Evolutionary conservation across 2,113 vertebrate species (phyloP), one percentile per base, ranked within the genome.

Genomic region (Gnathonemus echidnorhynchus): DNA sequence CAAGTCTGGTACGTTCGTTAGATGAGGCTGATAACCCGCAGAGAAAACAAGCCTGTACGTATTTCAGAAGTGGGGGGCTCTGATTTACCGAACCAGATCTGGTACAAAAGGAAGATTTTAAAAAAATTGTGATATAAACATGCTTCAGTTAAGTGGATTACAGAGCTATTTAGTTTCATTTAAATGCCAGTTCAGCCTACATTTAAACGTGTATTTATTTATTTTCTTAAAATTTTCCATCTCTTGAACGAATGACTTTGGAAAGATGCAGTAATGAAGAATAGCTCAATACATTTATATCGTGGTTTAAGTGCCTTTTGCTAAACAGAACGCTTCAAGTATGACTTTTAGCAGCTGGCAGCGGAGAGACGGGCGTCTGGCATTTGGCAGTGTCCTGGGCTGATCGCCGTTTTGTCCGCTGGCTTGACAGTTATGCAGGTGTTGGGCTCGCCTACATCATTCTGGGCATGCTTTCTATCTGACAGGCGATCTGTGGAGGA

Each of bases 271-370:
- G 21, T 24, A 86, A 87, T 85, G 86, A 89, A 52, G 83, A 15
- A 13, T 21, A 85, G 80, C 11, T 27, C 88, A 52, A 35, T 88
- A 50, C 77, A 86, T 91, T 91, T 62, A 77, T 50, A 87, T 11
- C n/a, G n/a, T 66, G 58, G 58, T 66, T 66, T 66, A 66, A 66
- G 58, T 27, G n/a, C 3, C 58, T 66, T 27, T 66, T 66, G 58
- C 24, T n/a, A 9, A 66, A 66, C 58, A 66, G 24, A 27, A 3
- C 2, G n/a, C n/a, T 66, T 66, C 58, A 27, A 66, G 58, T 66
- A 27, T 27, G n/a, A 66, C 24, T 66, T 66, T 91, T 92, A 89
- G 84, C 88, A 42, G 49, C 50, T 91, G 89, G 88, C 87, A 80
- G 88, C n/a, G 52, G 35, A 46, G 35, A 39, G 53, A 66, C 46